Evolutionary conservation across 2,797 vertebrate genomes (phyloP), one percentile per base, ranked within the genome.

Genomic region (Pterois miles): DNA sequence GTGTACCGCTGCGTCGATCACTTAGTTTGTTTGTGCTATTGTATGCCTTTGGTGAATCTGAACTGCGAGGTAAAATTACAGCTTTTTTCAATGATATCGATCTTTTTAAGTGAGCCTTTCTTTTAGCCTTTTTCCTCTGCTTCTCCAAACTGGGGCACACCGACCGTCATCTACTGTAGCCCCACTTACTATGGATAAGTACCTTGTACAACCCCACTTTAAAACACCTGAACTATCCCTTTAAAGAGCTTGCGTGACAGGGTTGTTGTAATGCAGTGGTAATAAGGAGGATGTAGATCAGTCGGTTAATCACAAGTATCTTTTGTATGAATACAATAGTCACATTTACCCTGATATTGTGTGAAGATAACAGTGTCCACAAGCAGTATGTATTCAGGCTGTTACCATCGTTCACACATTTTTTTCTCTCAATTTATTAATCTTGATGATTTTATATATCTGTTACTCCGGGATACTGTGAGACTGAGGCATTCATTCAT

Each of bases 401-500:
- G n/a, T 40, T 33, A 40, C 25, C 20, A 56, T 16, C 13, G 18
- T 29, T 48, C 29, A 4, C 1, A 9, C 13, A 5, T 31, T 6
- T 62, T 7, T 36, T 43, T 16, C 7, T 22, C 7, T 34, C 2
- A n/a, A 27, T 16, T 16, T 23, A 53, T 27, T 2, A 46, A 48
- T 27, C 57, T 64, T 23, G 20, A 43, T 43, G 25, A 57, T 14
- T 31, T 52, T 56, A 71, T 46, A 46, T 22, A 14, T 20, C 22
- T 1, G 0, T 29, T 22, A 69, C 33, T 62, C 12, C 7, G 29
- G 31, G 62, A 80, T 33, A 52, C 40, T 68, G 31, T 62, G 64
- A 58, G 67, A 36, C 50, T 7, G 20, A 64, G 34, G 36, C 7
- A 2, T 56, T 63, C 5, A 74, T 71, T 72, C 27, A 59, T 76